Evolutionary conservation across 2,113 vertebrate species (phyloP).

Genomic region (Dunckerocampus dactyliophorus): DNA sequence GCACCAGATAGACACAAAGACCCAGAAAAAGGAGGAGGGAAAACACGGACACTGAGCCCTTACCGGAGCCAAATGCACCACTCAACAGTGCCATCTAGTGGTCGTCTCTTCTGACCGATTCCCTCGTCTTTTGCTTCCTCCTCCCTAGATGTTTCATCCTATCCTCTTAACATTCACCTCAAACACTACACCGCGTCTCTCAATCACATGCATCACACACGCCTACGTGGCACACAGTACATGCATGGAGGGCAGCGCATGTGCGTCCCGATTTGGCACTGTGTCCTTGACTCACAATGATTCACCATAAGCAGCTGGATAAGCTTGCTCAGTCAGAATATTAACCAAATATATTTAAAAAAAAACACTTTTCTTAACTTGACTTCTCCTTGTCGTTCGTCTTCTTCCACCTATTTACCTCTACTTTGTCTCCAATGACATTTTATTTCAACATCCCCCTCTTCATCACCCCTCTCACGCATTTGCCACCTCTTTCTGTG

Average conservation of each 20-base stretch:
- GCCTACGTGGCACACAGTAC: slow-evolving; percentile 15
- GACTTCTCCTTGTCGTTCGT: slow-evolving; percentile 26
- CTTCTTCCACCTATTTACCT: slow-evolving; percentile 41
- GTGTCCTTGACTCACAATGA: slow-evolving; percentile 14
- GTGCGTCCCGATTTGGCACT: slow-evolving; percentile 25
- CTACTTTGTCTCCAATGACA: slow-evolving; percentile 17
- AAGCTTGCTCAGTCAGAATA: too few relatives aligned
- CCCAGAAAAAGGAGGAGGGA: slow-evolving; percentile 47
- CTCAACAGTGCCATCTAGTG: slow-evolving; percentile 70
- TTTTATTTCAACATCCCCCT: slow-evolving; percentile 9
- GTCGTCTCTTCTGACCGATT: neutral
- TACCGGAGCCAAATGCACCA: slow-evolving; percentile 34
- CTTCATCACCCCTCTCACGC: slow-evolving; percentile 9
- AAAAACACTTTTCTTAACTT: slow-evolving; percentile 9
- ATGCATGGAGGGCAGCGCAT: slow-evolving; percentile 19
- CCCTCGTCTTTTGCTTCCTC: slow-evolving; percentile 7
- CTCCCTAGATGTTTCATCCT: slow-evolving; percentile 12
- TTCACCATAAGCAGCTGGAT: slow-evolving; percentile 22
- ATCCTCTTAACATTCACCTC: slow-evolving; percentile 1
- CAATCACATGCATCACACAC: slow-evolving; percentile 14
- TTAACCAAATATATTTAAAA: too few relatives aligned
- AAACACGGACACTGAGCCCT: slow-evolving; percentile 4
- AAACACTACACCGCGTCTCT: slow-evolving; percentile 9
- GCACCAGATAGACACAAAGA: slow-evolving; percentile 52
- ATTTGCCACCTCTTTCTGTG: neutral